Percentiles rank a stretch among this genome's conserved stretches.
These are phyloP conservation scores for Hanleya hanleyi DNA, from an alignment of 2,888 invertebrate species.

Conservation along the genomic window DNA sequence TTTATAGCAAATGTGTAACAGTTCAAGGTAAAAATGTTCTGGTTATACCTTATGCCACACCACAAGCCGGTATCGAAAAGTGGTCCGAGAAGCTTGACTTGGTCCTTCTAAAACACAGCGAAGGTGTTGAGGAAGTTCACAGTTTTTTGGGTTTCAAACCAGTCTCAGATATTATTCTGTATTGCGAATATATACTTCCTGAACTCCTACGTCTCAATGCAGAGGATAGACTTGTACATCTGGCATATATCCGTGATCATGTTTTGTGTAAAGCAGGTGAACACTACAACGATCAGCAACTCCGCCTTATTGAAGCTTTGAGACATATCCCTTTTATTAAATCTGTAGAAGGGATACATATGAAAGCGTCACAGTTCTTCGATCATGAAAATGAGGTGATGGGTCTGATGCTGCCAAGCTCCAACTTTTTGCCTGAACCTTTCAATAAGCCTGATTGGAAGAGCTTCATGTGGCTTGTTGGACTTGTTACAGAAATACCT, in stretches of 20 bases:
- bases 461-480: slow-evolving; percentile 27
- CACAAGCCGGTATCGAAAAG: slow-evolving; percentile 9
- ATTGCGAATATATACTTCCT: slow-evolving; percentile 31
- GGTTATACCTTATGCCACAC: not conserved
- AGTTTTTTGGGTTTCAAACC: slow-evolving; percentile 32
- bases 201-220: slow-evolving; percentile 11
- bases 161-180: slow-evolving; percentile 18
- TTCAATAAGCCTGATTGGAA: slow-evolving; percentile 10
- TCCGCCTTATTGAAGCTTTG: slow-evolving; percentile 31
- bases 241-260: slow-evolving; percentile 22
- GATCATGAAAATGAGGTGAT: slow-evolving; percentile 46
- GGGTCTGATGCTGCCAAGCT: slow-evolving; percentile 38
- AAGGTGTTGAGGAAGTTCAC: slow-evolving; percentile 25
- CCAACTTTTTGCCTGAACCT: slow-evolving; percentile 40
- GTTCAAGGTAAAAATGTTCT: not conserved
- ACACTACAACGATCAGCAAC: slow-evolving; percentile 15
- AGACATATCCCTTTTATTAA: slow-evolving; percentile 35
- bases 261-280: not conserved
- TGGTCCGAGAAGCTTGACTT: slow-evolving; percentile 9
- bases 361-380: slow-evolving; percentile 44
- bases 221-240: slow-evolving; percentile 11
- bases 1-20: not conserved
- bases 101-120: slow-evolving; percentile 18
- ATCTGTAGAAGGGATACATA: slow-evolving; percentile 31
- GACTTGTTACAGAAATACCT: slow-evolving; percentile 27